A percentile compares a stretch with the other conserved stretches of the same genome.
phyloP scores from a whole-genome alignment of 2,113 vertebrate genomes.

The Ahaetulla prasina region DNA sequence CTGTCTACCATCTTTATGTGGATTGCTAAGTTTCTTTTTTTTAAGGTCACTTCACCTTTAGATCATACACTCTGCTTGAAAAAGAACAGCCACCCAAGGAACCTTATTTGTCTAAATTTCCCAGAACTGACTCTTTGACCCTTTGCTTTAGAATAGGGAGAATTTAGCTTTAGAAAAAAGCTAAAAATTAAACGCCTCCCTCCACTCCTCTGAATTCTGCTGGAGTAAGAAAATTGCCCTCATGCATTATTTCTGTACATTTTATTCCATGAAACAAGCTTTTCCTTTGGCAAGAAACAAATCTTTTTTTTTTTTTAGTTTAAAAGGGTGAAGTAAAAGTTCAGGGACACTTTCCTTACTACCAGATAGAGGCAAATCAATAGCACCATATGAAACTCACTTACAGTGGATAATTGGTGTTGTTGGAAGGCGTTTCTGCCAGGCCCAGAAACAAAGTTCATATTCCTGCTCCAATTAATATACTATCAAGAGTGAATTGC shows the following conservation, averaged over 20 bases:
- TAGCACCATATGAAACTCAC: not conserved
- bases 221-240: not conserved
- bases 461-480: not conserved
- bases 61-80: slow-evolving; percentile 11
- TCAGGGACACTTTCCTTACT: slow-evolving; percentile 11
- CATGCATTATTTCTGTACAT: not conserved
- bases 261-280: not conserved
- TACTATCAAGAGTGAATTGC: not conserved
- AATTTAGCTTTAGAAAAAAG: not conserved
- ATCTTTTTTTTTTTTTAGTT: slow-evolving; percentile 45
- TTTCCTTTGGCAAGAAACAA: not conserved
- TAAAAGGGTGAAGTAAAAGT: slow-evolving; percentile 1
- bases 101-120: not conserved
- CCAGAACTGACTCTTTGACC: not conserved
- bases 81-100: not conserved
- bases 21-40: slow-evolving; percentile 21
- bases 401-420: not conserved
- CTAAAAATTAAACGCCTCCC: slow-evolving; percentile 17
- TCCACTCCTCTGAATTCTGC: not conserved
- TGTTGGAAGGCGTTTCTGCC: not conserved
- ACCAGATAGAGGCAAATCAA: slow-evolving; percentile 19
- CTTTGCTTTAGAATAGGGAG: not conserved
- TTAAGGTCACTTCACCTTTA: slow-evolving; percentile 43
- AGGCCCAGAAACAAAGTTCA: not conserved
- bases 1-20: not conserved